Base-by-base conservation (phyloP, 2,888 invertebrate species). In the Habrosyne pyritoides region DNA sequence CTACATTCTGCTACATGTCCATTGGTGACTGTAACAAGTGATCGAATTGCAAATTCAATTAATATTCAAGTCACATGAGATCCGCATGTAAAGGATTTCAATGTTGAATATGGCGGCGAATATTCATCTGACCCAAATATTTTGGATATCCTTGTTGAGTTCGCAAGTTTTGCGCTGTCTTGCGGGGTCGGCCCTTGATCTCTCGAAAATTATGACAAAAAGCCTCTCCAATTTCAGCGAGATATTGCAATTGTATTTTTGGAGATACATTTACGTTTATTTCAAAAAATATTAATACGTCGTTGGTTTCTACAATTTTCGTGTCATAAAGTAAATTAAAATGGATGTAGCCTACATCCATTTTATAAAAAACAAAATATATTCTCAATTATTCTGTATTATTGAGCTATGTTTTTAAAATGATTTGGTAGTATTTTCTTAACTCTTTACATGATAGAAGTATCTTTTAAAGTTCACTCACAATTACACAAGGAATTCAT, bases 121-220 rank as follows among this genome's bases (percentile, higher is more conserved):
- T 59, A 59, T 57, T 60, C 61, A 67, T 67, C 61, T 66, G 68
- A 70, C 72, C 71, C 71, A 70, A 74, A 75, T 75, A 71, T 79
- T 81, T 77, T 71, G 72, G 75, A 79, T 76, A 73, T 69, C 67
- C 62, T 53, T 58, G 71, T 75, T 73, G 73, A 75, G 73, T 78
- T 61, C 56, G 75, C 75, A 75, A 75, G 61, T 77, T 77, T 74
- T 64, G 50, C 21, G 68, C 70, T 61, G 65, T 68, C 64, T 58
- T 63, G 65, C 64, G 60, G 57, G 66, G 48, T 52, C 66, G 69
- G 71, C 64, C 73, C 74, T 75, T 75, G 74, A 76, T 76, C 67
- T 75, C 67, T 64, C 55, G 67, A 76, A 79, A 80, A 76, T 75
- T 83, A 82, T 83, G 79, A 80, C 79, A 81, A 83, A 76, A 73